Evolutionary conservation across 2,797 vertebrate species (phyloP).

Genomic region (Lutjanus campechanus): DNA sequence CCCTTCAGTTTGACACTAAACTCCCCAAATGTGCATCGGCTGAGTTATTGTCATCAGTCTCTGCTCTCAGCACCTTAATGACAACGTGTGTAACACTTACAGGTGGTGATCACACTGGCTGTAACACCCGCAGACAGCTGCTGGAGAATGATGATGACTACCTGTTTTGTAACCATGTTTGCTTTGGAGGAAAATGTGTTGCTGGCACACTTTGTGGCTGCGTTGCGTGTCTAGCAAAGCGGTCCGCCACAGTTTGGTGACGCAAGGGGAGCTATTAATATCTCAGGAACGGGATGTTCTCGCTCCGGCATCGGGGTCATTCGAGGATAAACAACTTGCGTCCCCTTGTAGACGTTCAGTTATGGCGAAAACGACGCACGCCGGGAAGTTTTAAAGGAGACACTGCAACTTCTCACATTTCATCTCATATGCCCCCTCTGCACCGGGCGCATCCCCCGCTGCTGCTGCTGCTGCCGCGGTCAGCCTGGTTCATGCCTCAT

Average conservation of each 20-base stretch:
- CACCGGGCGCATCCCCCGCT: slow-evolving; percentile 22
- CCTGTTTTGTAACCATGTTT: slow-evolving; percentile 81
- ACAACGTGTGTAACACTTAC: slow-evolving; percentile 56
- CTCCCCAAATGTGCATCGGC: slow-evolving; percentile 6
- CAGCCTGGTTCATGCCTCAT: slow-evolving; percentile 21
- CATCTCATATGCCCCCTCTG: neutral
- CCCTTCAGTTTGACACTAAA: too few species aligned
- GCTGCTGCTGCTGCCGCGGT: slow-evolving; percentile 15
- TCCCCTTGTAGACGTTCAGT: slow-evolving; percentile 44
- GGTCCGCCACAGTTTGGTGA: slow-evolving; percentile 85
- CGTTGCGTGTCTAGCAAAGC: slow-evolving; percentile 85
- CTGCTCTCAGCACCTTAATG: slow-evolving; percentile 51
- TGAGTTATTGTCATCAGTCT: slow-evolving; percentile 32
- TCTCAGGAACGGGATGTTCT: slow-evolving; percentile 88
- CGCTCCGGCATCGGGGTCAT: slow-evolving; percentile 83
- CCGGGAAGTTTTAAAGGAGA: slow-evolving; percentile 37
- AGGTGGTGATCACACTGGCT: slow-evolving; percentile 56
- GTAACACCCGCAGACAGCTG: slow-evolving; percentile 61
- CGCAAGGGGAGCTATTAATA: slow-evolving; percentile 90
- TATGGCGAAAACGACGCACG: slow-evolving; percentile 7
- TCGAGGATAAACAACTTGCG: slow-evolving; percentile 80
- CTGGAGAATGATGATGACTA: slow-evolving; percentile 69
- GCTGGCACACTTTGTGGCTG: slow-evolving; percentile 76
- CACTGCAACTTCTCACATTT: slow-evolving; percentile 9
- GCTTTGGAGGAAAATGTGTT: slow-evolving; percentile 69